Evolutionary conservation across 1,140 invertebrate genomes (phyloP), one percentile per base, ranked within the genome.

Genomic region (Drosophila eugracilis): DNA sequence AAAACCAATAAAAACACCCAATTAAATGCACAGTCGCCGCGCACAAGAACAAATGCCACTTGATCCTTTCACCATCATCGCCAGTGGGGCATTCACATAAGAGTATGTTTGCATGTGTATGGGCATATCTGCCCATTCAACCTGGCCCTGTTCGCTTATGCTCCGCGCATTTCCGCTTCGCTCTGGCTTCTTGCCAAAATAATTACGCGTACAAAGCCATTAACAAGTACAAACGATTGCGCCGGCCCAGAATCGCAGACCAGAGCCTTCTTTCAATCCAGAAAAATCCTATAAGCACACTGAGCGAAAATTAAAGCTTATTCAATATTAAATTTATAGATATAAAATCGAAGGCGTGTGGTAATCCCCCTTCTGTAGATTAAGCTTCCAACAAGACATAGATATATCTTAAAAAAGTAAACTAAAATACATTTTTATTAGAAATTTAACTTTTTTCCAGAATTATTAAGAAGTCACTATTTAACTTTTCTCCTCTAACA

Each of bases 1-100:
- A 88, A 88, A 88, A 80, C 84, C 83, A 88, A 88, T 88, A 88
- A 88, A 88, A 88, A 88, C 83, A 88, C 83, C 83, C 83, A 88
- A 88, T 88, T 88, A 88, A 88, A 88, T 88, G 80, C 67, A 83
- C 66, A 77, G 79, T 70, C 42, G 24, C 55, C 57, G 69, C 59
- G 50, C 65, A 71, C 65, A 63, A 83, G 75, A 88, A 89, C 83
- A 88, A 88, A 88, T 88, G 78, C 75, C 81, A 74, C 75, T 66
- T 83, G 83, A 88, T 86, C 83, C 83, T 89, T 88, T 88, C 84
- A 88, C 83, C 84, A 55, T 30, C 32, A 62, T 22, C 21, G 76
- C 45, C 30, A 63, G 59, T 45, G 60, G 53, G 36, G 60, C 54
- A 69, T 67, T 75, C 70, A 67, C 36, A 57, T 62, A 39, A 42